These are phyloP conservation scores for Lochmaea crataegi DNA, from an alignment of 2,888 invertebrate genomes.

Conservation along the genomic window DNA sequence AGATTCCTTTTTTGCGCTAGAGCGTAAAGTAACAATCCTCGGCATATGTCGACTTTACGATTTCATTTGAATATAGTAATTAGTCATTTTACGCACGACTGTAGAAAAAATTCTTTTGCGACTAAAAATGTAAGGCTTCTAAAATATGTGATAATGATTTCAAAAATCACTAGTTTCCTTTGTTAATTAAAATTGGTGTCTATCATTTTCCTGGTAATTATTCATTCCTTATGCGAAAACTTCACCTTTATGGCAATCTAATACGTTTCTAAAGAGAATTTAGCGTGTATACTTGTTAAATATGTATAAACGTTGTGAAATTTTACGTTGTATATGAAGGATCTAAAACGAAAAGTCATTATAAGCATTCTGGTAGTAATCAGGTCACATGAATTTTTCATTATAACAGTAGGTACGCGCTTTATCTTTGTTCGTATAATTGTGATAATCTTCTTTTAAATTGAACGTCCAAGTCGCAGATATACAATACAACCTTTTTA, in stretches of 20 bases:
- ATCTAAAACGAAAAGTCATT: constrained; percentile 8
- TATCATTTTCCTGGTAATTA: not conserved
- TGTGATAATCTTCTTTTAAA: not conserved
- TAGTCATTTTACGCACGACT: no score
- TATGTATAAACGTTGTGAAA: not conserved
- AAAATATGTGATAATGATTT: no score
- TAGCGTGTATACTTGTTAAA: constrained; percentile 6
- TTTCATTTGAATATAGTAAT: no score
- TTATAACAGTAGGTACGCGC: not conserved
- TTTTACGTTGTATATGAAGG: not conserved
- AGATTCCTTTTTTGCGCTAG: no score
- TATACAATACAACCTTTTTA: not conserved
- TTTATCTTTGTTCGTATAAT: constrained; percentile 5
- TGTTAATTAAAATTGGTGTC: not conserved
- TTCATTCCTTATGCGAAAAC: not conserved
- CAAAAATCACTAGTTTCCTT: not conserved
- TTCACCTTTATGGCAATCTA: not conserved
- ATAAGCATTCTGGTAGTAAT: constrained; percentile 12
- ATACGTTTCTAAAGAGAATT: constrained; percentile 8
- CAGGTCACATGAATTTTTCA: constrained; percentile 16
- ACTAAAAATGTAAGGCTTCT: no score
- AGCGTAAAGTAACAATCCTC: no score
- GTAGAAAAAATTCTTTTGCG: no score
- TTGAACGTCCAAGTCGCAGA: not conserved
- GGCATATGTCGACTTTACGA: no score